Percentiles rank a stretch among this genome's conserved stretches.
Conservation (phyloP, 2,797 vertebrate species). For the Discoglossus pictus region DNA sequence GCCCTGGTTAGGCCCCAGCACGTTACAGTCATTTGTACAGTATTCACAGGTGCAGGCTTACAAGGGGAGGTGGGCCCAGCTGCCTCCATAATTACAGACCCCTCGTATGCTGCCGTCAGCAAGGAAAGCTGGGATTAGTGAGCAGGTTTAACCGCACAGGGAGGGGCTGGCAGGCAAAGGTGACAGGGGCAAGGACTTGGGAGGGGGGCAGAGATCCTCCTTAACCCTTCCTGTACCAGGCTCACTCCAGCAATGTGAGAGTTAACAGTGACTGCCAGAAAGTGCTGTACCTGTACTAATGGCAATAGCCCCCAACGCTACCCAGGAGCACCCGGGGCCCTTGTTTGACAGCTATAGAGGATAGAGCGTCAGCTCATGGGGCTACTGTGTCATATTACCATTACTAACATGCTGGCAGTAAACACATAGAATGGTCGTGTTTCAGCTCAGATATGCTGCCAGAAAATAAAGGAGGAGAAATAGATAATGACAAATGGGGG, state of each 20-base stretch:
- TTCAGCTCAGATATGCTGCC: no score
- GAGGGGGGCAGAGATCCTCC: neutral
- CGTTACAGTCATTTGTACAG: no score
- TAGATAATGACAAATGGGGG: accelerated
- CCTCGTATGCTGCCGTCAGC: conserved; percentile 33
- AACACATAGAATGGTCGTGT: no score
- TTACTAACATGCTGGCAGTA: no score
- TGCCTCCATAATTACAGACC: conserved; percentile 42
- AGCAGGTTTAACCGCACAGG: conserved; percentile 43
- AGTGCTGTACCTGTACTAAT: no score
- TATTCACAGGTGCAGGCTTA: neutral
- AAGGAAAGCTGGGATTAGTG: conserved; percentile 45
- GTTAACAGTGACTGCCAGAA: no score
- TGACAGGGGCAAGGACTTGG: conserved; percentile 23
- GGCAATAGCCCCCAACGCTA: no score
- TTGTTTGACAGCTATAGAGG: no score
- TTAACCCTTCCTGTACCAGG: conserved; percentile 7
- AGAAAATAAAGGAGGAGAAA: neutral
- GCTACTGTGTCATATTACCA: no score
- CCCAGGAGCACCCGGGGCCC: no score
- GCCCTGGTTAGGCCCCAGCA: no score
- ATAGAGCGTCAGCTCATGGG: no score
- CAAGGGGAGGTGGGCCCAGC: conserved; percentile 12
- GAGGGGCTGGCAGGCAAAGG: conserved; percentile 28
- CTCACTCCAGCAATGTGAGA: neutral